Evolutionary conservation across 2,888 invertebrate genomes (phyloP), one percentile per base, ranked within the genome.

Genomic region (Zaprionus lineosus): DNA sequence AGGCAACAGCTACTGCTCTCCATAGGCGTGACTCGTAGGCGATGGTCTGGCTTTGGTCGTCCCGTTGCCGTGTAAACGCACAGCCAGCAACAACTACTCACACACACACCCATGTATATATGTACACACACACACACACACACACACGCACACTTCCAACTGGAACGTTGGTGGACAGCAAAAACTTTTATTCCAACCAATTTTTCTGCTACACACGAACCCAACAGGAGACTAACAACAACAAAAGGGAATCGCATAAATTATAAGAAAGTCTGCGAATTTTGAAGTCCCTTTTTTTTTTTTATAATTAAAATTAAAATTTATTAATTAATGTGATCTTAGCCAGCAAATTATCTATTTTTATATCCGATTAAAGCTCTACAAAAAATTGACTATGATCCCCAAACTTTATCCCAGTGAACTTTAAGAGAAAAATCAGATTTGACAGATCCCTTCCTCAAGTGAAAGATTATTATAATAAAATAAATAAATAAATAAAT

Each of bases 1-100:
- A n/a, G n/a, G n/a, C n/a, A n/a, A n/a, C n/a, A 14, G 2, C 15
- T 7, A 1, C 16, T 36, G 12, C 52, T 18, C 8, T 37, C 15
- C 29, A 56, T 52, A 61, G 66, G 65, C 63, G 52, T 66, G 59
- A 44, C 46, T 56, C 51, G 66, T 56, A 33, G 65, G 56, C 56
- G 67, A 44, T 44, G 61, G 39, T 15, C 31, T 34, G 9, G 36
- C 19, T 11, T 11, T 48, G 2, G 50, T 31, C 31, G 15, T 31
- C 16, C 28, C 24, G 53, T 40, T 58, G 34, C 58, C 47, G 44
- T 44, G 48, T 51, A 43, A 69, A 69, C 69, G 68, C 68, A 58
- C 51, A 51, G 7, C 14, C 44, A 19, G 16, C 41, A 31, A 12
- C 24, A 11, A 19, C 8, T 9, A 28, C 28, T 28, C 14, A 12